phyloP scores from a whole-genome alignment of 2,113 vertebrate species.

The Henicopernis longicauda region DNA sequence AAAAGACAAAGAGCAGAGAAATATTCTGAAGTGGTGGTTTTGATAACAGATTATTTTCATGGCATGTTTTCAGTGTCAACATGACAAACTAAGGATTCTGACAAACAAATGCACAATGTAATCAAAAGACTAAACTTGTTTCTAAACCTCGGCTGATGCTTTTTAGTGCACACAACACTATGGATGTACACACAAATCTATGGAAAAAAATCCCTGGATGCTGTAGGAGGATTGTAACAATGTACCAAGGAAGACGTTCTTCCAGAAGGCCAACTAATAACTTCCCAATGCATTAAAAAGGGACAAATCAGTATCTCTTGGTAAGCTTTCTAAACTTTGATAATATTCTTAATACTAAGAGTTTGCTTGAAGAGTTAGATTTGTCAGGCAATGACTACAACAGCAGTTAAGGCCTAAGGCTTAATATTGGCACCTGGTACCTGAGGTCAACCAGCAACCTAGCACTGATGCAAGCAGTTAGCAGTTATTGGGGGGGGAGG shows the following conservation, averaged over 20 bases:
- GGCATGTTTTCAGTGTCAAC: neutral
- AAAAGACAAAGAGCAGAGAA: neutral
- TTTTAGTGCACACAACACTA: neutral
- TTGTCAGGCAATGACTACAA: neutral
- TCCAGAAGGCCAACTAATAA: neutral
- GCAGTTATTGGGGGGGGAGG: neutral
- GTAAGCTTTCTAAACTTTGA: neutral
- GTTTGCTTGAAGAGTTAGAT: neutral
- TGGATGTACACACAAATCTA: rapidly evolving
- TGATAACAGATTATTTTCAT: neutral
- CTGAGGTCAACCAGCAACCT: neutral
- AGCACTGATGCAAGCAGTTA: neutral
- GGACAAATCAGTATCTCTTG: neutral
- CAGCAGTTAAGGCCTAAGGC: neutral
- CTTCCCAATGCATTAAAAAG: neutral
- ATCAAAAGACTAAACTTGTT: neutral
- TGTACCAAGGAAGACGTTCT: neutral
- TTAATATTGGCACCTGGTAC: neutral
- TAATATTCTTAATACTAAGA: neutral
- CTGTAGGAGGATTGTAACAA: neutral
- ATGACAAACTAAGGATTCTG: neutral
- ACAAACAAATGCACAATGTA: neutral
- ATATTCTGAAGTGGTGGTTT: neutral
- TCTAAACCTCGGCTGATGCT: neutral
- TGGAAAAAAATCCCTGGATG: neutral